Conservation (phyloP, 2,888 invertebrate species). For the Eristalis pertinax region DNA sequence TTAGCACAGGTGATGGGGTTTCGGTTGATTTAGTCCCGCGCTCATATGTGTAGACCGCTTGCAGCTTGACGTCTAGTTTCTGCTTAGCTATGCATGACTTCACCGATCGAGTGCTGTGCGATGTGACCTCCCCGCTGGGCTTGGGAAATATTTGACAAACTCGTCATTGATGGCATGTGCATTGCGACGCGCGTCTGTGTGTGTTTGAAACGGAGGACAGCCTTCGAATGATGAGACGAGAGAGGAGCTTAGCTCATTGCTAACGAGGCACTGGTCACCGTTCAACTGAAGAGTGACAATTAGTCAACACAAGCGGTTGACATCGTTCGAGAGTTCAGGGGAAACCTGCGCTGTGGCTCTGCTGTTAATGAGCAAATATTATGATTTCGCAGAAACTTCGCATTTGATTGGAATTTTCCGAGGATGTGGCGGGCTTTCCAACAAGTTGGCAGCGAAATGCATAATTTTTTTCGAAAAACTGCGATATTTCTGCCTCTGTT, state of each 20-base stretch:
- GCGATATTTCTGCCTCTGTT: too few relatives aligned
- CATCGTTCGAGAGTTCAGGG: too few relatives aligned
- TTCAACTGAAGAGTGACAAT: background rate
- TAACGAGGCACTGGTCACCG: background rate
- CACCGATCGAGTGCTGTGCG: constrained; percentile 7
- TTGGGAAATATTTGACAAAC: constrained; percentile 34
- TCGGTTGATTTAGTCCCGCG: constrained; percentile 1
- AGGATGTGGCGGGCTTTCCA: background rate
- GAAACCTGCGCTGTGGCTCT: background rate
- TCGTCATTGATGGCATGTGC: constrained; percentile 9
- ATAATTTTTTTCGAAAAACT: too few relatives aligned
- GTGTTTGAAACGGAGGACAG: too few relatives aligned
- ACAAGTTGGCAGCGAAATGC: too few relatives aligned
- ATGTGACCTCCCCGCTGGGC: constrained; percentile 25
- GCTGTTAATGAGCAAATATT: background rate
- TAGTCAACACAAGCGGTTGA: background rate
- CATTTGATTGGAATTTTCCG: background rate
- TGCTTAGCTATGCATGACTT: constrained; percentile 50
- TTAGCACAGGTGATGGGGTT: constrained; percentile 23
- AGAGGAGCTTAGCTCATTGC: too few relatives aligned
- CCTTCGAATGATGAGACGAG: too few relatives aligned
- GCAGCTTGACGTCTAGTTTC: constrained; percentile 16
- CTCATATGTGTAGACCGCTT: background rate
- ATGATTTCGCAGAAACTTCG: background rate
- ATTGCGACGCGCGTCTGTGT: too few relatives aligned